Conservation (phyloP, 2,797 vertebrate species). For the Fistularia commersonii region DNA sequence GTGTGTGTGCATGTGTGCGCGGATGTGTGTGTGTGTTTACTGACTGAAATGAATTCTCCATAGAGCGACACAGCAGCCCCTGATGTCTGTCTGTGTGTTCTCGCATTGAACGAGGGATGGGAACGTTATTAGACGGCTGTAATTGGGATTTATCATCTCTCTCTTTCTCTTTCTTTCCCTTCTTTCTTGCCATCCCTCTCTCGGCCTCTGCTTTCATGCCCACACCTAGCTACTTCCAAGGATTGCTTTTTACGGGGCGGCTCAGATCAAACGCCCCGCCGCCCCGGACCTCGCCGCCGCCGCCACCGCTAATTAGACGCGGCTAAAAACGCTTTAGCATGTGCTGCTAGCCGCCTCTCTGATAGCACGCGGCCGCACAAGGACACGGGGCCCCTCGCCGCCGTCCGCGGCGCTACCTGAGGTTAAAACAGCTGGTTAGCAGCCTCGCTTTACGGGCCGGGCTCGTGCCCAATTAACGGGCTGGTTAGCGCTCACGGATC, state of each 20-base stretch:
- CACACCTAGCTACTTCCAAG: constrained; percentile 62
- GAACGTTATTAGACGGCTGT: constrained; percentile 90
- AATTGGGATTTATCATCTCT: constrained; percentile 86
- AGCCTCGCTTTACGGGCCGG: constrained; percentile 45
- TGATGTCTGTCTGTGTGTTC: constrained; percentile 81
- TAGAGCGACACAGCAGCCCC: constrained; percentile 89
- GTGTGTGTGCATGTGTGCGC: constrained; percentile 19
- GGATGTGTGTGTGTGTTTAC: constrained; percentile 10
- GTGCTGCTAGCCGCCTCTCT: constrained; percentile 79
- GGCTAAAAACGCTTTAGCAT: constrained; percentile 82
- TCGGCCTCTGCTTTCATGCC: constrained; percentile 67
- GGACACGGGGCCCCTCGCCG: constrained; percentile 48
- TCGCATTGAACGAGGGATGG: constrained; percentile 88
- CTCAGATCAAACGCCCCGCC: constrained; percentile 81
- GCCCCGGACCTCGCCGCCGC: constrained; percentile 71
- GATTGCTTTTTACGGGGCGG: constrained; percentile 75
- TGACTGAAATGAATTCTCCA: constrained; percentile 89
- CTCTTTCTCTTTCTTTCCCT: constrained; percentile 23
- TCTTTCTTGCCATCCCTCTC: constrained; percentile 42
- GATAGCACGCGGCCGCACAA: constrained; percentile 54
- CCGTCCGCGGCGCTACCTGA: constrained; percentile 52
- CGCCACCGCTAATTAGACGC: constrained; percentile 89
- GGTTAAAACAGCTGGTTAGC: constrained; percentile 60
- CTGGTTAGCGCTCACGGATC: constrained; percentile 41
- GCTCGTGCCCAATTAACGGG: constrained; percentile 51